Conservation (phyloP, 2,888 invertebrate genomes). For the Macrophya alboannulata region DNA sequence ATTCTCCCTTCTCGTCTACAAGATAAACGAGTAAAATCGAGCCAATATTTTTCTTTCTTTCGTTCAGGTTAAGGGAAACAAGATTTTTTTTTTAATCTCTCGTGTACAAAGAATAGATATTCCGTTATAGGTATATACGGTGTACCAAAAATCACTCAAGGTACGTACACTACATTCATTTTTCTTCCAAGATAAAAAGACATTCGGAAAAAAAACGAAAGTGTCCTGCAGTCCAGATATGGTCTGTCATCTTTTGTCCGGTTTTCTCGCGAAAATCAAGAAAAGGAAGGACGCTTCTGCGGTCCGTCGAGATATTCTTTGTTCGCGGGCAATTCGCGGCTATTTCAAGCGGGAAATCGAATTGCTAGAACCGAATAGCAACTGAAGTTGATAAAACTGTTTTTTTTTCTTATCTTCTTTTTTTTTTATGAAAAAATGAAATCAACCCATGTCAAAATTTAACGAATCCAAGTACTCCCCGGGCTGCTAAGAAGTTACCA, state of each 20-base stretch:
- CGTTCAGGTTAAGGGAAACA: not conserved
- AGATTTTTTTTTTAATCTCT: not conserved
- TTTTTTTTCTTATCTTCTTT: not conserved
- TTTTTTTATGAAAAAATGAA: not conserved
- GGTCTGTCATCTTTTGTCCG: slow-evolving; percentile 19
- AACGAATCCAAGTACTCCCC: not conserved
- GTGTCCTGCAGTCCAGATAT: not conserved
- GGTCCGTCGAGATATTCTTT: slow-evolving; percentile 18
- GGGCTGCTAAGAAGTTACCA: no score
- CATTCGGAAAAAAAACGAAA: not conserved
- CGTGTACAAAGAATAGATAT: not conserved
- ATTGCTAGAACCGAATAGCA: slow-evolving; percentile 5
- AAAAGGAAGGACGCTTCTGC: not conserved
- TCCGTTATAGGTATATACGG: not conserved
- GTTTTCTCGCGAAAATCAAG: not conserved
- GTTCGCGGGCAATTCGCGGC: not conserved
- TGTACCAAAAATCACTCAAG: not conserved
- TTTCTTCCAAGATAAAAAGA: slow-evolving; percentile 12
- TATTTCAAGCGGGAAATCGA: slow-evolving; percentile 12
- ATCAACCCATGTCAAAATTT: not conserved
- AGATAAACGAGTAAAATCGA: not conserved
- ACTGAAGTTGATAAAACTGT: slow-evolving; percentile 13
- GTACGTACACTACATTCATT: not conserved
- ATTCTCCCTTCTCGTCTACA: not conserved
- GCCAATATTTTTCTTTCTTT: not conserved